These are phyloP conservation scores for Cerceris rybyensis DNA, from an alignment of 2,888 invertebrate genomes.

Conservation along the genomic window DNA sequence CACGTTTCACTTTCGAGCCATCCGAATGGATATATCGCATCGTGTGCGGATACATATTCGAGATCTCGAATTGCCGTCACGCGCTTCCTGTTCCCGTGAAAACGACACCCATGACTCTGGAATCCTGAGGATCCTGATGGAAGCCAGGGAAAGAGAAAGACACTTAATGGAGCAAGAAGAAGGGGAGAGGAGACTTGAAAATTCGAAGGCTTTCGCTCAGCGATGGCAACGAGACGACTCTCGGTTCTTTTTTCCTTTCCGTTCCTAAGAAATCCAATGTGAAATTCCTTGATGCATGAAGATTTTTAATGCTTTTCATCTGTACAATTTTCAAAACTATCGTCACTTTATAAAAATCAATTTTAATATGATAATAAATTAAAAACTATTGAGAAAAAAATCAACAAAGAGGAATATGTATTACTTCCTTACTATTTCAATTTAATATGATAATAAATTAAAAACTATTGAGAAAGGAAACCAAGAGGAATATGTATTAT, in stretches of 20 bases:
- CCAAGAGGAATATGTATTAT: too few relatives aligned
- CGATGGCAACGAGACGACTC: slow-evolving; percentile 13
- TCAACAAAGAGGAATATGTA: too few relatives aligned
- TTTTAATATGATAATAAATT: too few relatives aligned
- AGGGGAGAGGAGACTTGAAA: slow-evolving; percentile 18
- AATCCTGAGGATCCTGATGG: slow-evolving; percentile 33
- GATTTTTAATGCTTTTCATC: background rate
- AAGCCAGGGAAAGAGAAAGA: slow-evolving; percentile 23
- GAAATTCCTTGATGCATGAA: background rate
- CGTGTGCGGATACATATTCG: slow-evolving; percentile 10
- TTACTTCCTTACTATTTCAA: too few relatives aligned
- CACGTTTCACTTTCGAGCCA: background rate
- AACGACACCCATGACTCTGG: slow-evolving; percentile 17
- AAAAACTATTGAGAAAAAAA: too few relatives aligned
- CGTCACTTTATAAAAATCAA: too few relatives aligned
- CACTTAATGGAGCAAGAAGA: slow-evolving; percentile 39
- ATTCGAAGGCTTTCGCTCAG: slow-evolving; percentile 1
- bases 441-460: too few relatives aligned
- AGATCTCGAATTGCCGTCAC: slow-evolving; percentile 29
- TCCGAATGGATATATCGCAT: background rate
- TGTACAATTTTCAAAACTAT: too few relatives aligned
- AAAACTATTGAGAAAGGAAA: too few relatives aligned
- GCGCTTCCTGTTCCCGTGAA: slow-evolving; percentile 29
- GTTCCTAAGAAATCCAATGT: background rate
- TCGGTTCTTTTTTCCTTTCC: background rate